These are phyloP conservation scores for Anguilla japonica DNA, from an alignment of 2,113 vertebrate genomes.

Conservation along the genomic window DNA sequence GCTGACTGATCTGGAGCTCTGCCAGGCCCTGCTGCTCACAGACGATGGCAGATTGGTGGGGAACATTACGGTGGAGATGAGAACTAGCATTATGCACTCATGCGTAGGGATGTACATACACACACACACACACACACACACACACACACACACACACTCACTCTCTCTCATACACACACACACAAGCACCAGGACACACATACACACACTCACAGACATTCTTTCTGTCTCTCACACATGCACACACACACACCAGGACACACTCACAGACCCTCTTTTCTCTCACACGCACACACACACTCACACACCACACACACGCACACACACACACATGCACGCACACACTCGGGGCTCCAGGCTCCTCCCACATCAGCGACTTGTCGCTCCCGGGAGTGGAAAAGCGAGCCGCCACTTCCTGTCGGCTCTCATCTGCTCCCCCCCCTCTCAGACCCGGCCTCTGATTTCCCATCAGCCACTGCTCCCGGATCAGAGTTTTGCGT, in stretches of 20 bases:
- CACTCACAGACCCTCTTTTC: not conserved
- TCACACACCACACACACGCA: not conserved
- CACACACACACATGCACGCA: not conserved
- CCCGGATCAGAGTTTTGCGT: not conserved
- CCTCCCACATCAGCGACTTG: not conserved
- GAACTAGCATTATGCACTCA: not conserved
- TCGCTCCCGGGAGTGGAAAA: not conserved
- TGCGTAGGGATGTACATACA: not conserved
- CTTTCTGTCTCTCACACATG: no score
- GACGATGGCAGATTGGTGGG: not conserved
- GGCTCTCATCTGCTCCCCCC: not conserved
- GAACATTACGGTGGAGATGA: not conserved
- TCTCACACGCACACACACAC: not conserved
- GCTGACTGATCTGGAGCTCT: not conserved
- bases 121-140: not conserved
- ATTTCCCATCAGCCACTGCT: not conserved
- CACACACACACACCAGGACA: not conserved
- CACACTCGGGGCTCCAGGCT: not conserved
- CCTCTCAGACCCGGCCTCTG: not conserved
- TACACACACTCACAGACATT: not conserved
- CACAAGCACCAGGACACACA: not conserved
- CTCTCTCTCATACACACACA: not conserved
- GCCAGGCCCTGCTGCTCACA: not conserved
- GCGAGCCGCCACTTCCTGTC: not conserved
- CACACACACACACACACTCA: conserved; percentile 4